Conservation (phyloP, 2,113 vertebrate genomes). For the Chrysochloris asiatica region DNA sequence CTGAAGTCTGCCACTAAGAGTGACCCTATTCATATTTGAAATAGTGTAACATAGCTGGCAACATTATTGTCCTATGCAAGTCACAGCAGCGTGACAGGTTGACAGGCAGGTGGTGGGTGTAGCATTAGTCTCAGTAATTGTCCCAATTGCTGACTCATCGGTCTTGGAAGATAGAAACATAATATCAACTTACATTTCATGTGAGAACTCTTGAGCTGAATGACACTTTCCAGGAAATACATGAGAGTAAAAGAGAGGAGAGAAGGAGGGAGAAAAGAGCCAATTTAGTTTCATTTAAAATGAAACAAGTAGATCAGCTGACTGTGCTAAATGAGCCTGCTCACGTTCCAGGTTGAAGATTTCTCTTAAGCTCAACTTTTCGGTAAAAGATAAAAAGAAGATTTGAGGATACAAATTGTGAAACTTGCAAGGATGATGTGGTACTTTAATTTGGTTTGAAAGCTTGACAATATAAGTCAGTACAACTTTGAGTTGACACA, state of each 20-base stretch:
- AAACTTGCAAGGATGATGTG: slow-evolving; percentile 64
- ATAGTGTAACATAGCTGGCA: neutral
- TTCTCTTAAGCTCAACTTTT: slow-evolving; percentile 63
- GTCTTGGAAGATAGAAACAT: neutral
- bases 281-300: slow-evolving; percentile 60
- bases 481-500: slow-evolving; percentile 71
- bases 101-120: neutral
- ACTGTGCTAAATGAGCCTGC: neutral
- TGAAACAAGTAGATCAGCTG: slow-evolving; percentile 64
- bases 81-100: neutral
- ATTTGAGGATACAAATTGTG: slow-evolving; percentile 28
- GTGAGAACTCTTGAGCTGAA: slow-evolving; percentile 23
- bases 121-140: accelerated
- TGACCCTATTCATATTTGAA: neutral
- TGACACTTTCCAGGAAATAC: slow-evolving; percentile 62
- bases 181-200: slow-evolving; percentile 8
- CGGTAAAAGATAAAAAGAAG: slow-evolving; percentile 26
- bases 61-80: neutral
- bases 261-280: slow-evolving; percentile 8
- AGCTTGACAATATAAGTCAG: slow-evolving; percentile 51
- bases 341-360: slow-evolving; percentile 53
- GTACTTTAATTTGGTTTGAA: slow-evolving; percentile 57
- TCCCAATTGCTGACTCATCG: neutral
- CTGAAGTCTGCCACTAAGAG: neutral
- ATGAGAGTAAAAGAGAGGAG: neutral